Conservation (phyloP, 2,888 invertebrate genomes). For the Tachina grossa region DNA sequence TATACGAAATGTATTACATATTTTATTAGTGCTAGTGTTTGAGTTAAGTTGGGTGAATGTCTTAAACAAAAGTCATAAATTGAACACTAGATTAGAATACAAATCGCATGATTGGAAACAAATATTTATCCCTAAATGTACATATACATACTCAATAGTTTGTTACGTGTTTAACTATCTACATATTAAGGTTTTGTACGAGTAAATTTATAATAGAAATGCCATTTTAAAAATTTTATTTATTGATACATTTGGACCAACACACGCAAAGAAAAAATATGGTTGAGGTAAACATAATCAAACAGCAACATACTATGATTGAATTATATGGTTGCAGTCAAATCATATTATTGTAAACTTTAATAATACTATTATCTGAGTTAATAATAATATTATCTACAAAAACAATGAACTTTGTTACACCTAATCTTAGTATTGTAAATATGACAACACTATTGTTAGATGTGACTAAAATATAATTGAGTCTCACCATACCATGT, state of each 20-base stretch:
- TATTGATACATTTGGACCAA: neutral
- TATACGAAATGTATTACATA: neutral
- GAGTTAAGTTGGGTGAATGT: neutral
- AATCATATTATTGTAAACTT: no score
- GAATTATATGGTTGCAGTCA: no score
- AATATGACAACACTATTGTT: no score
- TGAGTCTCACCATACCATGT: no score
- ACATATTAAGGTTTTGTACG: neutral
- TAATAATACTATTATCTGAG: no score
- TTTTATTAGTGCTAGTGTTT: neutral
- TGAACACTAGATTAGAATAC: conserved; percentile 27
- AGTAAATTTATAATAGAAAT: conserved; percentile 5
- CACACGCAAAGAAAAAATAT: no score
- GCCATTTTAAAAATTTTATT: neutral
- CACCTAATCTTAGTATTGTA: no score
- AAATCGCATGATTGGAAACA: conserved; percentile 5
- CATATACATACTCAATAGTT: neutral
- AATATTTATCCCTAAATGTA: neutral
- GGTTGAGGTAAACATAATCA: no score
- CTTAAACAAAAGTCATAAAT: conserved; percentile 46
- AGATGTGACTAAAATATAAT: no score
- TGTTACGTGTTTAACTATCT: neutral
- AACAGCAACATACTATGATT: no score
- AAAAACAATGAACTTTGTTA: no score
- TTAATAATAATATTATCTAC: no score